These are phyloP conservation scores for Scolopax bukidnonensis DNA, from an alignment of 2,797 vertebrate genomes.

Conservation along the genomic window DNA sequence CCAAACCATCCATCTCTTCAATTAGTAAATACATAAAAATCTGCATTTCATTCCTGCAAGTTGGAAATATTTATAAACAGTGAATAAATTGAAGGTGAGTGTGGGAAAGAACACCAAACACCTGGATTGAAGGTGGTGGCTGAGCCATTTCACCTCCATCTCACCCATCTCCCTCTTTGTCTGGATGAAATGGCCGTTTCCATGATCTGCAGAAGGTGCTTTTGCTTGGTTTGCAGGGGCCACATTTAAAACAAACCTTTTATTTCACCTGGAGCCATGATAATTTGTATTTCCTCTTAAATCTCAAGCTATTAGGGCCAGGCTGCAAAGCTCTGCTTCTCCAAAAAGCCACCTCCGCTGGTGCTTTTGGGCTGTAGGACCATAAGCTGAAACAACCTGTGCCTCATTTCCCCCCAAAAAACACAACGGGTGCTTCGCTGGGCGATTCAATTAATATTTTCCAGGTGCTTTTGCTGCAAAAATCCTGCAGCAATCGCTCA, in stretches of 20 bases:
- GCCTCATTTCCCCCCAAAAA: background rate
- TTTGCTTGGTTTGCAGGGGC: background rate
- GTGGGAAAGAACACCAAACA: background rate
- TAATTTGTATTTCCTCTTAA: background rate
- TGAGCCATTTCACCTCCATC: background rate
- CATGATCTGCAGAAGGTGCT: background rate
- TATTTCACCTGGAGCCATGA: background rate
- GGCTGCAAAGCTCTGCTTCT: background rate
- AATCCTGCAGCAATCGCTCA: background rate
- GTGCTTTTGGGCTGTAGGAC: background rate
- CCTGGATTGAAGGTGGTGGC: background rate
- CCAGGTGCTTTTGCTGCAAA: background rate
- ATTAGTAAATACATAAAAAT: background rate
- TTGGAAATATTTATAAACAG: background rate
- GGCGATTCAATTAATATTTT: background rate
- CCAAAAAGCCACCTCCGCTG: rapidly evolving
- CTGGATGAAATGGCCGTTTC: background rate
- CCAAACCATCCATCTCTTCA: background rate
- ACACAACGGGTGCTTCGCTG: background rate
- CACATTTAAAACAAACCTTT: background rate
- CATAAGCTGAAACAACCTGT: background rate
- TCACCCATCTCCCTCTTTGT: background rate
- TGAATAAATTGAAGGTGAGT: background rate
- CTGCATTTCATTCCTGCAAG: background rate
- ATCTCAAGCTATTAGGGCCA: no score